phyloP scores from a whole-genome alignment of 2,888 invertebrate genomes.

The Drosophila dives region DNA sequence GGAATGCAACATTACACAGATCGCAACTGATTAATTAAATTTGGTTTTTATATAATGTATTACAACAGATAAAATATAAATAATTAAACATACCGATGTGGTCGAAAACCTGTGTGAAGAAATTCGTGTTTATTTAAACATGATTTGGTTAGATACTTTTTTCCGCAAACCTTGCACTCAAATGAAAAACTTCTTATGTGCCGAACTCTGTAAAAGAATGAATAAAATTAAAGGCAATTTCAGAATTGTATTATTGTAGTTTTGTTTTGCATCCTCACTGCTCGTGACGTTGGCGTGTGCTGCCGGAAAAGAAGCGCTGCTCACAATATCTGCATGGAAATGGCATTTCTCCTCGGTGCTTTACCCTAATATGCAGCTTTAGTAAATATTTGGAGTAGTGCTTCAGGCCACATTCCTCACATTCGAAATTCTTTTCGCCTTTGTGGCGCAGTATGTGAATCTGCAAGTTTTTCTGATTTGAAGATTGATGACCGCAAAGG shows the following conservation, averaged over 20 bases:
- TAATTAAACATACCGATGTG: constrained; percentile 39
- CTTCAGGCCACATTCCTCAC: constrained; percentile 49
- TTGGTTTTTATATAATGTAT: not conserved
- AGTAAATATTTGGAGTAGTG: constrained; percentile 56
- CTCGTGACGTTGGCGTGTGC: constrained; percentile 77
- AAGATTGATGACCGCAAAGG: constrained; percentile 39
- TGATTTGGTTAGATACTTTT: constrained; percentile 80
- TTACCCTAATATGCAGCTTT: constrained; percentile 56
- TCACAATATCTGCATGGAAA: constrained; percentile 79
- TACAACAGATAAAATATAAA: not conserved
- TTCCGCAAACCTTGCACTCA: constrained; percentile 73
- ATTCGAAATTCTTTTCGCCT: constrained; percentile 53
- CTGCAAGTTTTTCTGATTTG: constrained; percentile 20
- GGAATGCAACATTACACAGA: constrained; percentile 49
- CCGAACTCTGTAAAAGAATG: constrained; percentile 34
- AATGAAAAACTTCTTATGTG: constrained; percentile 69
- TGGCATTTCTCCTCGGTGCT: constrained; percentile 82
- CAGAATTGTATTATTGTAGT: not conserved
- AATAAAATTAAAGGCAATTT: not conserved
- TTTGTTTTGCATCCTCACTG: constrained; percentile 54
- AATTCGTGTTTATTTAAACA: constrained; percentile 76
- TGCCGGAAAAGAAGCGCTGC: constrained; percentile 61
- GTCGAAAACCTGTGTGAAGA: constrained; percentile 50
- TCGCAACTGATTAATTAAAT: constrained; percentile 43
- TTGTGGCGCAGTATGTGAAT: constrained; percentile 57